Percentiles rank a stretch among this genome's conserved stretches.
Conservation (phyloP, 2,888 invertebrate genomes). For the Caenorhabditis panamensis region DNA sequence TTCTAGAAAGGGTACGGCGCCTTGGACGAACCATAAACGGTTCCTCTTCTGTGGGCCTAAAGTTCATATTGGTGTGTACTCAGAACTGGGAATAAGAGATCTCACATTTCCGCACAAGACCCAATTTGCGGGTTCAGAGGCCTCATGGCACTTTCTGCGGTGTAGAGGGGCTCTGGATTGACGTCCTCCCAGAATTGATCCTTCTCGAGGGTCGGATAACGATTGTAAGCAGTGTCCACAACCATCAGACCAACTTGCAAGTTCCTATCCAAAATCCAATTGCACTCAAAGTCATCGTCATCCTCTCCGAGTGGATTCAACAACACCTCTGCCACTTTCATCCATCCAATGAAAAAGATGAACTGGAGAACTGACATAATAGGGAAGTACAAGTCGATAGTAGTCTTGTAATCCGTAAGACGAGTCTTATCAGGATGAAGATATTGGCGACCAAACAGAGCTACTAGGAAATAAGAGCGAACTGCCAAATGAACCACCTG, state of each 20-base stretch:
- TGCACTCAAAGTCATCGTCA: too few relatives aligned
- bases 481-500: conserved; percentile 79
- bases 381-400: conserved; percentile 76
- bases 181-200: conserved; percentile 75
- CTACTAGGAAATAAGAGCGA: conserved; percentile 75
- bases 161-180: conserved; percentile 77
- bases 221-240: conserved; percentile 75
- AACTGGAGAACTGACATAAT: conserved; percentile 80
- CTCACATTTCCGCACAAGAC: conserved; percentile 72
- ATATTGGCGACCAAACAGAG: conserved; percentile 76
- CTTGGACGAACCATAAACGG: conserved; percentile 72
- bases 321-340: conserved; percentile 79
- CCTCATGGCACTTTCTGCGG: conserved; percentile 74
- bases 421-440: conserved; percentile 53
- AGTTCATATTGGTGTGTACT: conserved; percentile 1
- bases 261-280: conserved; percentile 78
- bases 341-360: conserved; percentile 79
- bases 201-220: conserved; percentile 71
- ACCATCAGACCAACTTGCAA: conserved; percentile 76
- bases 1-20: conserved; percentile 49
- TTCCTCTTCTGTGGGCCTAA: conserved; percentile 70
- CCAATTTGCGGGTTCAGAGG: conserved; percentile 78
- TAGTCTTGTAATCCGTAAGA: conserved; percentile 42
- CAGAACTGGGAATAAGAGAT: neutral
- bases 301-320: too few relatives aligned